Evolutionary conservation across 2,113 vertebrate species (phyloP), one percentile per base, ranked within the genome.

Genomic region (Labeo rohita): DNA sequence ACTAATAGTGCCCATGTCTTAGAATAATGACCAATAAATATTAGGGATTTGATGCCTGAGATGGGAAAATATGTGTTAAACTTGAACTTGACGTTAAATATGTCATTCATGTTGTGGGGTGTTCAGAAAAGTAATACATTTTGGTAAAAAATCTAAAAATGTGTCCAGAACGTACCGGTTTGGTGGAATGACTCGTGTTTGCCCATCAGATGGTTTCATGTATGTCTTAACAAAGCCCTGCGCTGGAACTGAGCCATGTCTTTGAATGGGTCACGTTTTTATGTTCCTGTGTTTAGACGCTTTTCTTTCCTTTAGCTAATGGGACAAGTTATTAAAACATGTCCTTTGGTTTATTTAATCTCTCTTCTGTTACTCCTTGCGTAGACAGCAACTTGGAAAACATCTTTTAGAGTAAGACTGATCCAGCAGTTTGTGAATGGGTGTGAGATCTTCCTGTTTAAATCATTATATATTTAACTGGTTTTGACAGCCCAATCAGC

Each of bases 391-490:
- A 36, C 65, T 54, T 54, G 50, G 1, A 54, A 52, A 15, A 54
- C 50, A 15, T 54, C 4, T 68, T 68, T 68, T 39, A 7, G 5
- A 56, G 16, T 18, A 6, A 56, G 52, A 16, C 11, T 50, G 52
- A 16, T 54, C 34, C 7, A 39, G 34, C 8, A 70, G 34, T 6
- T 70, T 68, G 8, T 68, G 34, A 68, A 39, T 39, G 34, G 6
- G 65, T 66, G 65, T 66, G 28, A 66, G 63, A 66, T 68, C n/a
- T 61, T 61, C n/a, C 56, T 10, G 12, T 68, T 68, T 68, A 68
- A 68, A 68, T 39, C 0, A 18, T 66, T 66, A 34, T 36, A 6
- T 36, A 2, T 7, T 8, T 15, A 66, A 13, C 23, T 28, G n/a
- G 59, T 63, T 63, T 11, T 28, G 23, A 65, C 23, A 65, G 6